Evolutionary conservation across 2,113 vertebrate species (phyloP), one percentile per base, ranked within the genome.

Genomic region (Eidolon helvum): DNA sequence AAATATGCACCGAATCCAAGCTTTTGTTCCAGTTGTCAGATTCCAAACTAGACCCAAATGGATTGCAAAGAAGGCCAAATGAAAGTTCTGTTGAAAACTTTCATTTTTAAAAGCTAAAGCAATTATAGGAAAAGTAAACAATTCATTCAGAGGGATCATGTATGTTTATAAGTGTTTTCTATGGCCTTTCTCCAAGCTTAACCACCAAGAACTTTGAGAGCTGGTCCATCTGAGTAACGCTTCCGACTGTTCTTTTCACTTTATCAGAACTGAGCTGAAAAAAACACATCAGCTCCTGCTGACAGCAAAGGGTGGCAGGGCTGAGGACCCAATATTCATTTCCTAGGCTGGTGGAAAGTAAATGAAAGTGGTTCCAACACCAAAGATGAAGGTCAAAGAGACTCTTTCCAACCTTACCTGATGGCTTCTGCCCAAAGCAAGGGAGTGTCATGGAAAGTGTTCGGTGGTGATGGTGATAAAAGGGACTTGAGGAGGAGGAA

Each of bases 271-370:
- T 97, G 98, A 98, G 97, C 98, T 98, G 61, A 97, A 82, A 26
- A 87, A 88, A 61, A n/a, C 1, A 9, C 93, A 66, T 93, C 40
- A 45, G 98, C 98, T 35, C 68, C 94, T 72, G 97, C 88, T 78
- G 98, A 43, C 75, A 40, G 82, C 95, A 30, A 95, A 95, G 96
- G 78, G 94, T 84, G 98, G 97, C 97, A 94, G 96, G 55, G 97
- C 97, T 93, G 97, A 95, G 80, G 95, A 92, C 88, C 97, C 93
- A 75, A 59, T 43, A 77, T 43, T 97, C 96, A 59, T 91, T 98
- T 98, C 96, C 98, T 95, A 97, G 98, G 98, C 97, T 98, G 98
- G 98, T 95, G 96, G 98, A 97, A 95, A 96, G 91, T 93, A 95
- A 95, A 93, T 78, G 82, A 83, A 94, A 87, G 24, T 72, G 93